Percentiles rank a stretch among this genome's conserved stretches.
Evolutionary conservation across 2,113 vertebrate genomes (phyloP).

Genomic region (Passer montanus): DNA sequence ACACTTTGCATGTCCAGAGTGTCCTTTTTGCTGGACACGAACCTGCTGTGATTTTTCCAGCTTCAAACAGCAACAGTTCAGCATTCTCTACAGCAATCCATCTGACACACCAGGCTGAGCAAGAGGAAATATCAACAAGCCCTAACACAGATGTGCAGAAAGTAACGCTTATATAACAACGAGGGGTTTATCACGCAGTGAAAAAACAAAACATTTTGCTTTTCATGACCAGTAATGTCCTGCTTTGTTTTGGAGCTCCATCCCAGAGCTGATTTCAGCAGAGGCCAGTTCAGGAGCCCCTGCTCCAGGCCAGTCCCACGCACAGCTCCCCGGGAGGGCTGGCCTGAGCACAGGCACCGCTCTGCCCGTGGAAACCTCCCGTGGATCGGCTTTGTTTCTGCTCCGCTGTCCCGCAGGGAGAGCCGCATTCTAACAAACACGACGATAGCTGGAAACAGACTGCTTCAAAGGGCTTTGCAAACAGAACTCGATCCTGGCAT

Average conservation of each 20-base stretch:
- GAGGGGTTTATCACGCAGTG: not conserved
- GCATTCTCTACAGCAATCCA: not conserved
- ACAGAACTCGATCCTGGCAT: not conserved
- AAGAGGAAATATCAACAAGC: not conserved
- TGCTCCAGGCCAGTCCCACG: not conserved
- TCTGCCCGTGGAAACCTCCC: not conserved
- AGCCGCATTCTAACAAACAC: slow-evolving; percentile 42
- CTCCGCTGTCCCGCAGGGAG: not conserved
- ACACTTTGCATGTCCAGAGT: not conserved
- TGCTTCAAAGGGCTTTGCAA: slow-evolving; percentile 50
- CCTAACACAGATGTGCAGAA: not conserved
- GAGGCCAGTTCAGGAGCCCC: not conserved
- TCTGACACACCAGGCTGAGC: not conserved
- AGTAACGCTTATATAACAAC: not conserved
- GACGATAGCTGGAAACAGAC: not conserved
- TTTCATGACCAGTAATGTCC: not conserved
- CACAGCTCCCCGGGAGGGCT: not conserved
- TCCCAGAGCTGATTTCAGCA: not conserved
- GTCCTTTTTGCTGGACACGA: not conserved
- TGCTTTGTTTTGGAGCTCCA: not conserved
- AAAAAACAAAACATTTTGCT: slow-evolving; percentile 20
- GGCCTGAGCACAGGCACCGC: not conserved
- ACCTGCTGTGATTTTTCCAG: not conserved
- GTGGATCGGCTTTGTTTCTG: not conserved
- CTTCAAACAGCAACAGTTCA: not conserved